Conservation (phyloP, 2,797 vertebrate genomes). For the Lepus townsendii region DNA sequence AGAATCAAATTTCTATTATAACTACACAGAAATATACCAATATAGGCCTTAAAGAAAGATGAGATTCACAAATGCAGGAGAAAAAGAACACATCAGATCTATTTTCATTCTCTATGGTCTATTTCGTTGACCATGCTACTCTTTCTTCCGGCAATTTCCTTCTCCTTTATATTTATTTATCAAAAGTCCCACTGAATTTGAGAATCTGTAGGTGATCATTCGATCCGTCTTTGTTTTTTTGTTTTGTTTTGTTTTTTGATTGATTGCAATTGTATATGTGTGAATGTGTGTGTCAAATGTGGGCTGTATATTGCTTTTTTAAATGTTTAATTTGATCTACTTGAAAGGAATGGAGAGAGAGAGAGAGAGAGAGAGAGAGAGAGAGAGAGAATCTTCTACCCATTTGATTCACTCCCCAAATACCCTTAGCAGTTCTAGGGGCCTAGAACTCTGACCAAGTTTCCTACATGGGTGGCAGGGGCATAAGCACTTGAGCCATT, state of each 20-base stretch:
- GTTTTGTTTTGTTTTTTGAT: not conserved
- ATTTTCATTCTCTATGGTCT: not conserved
- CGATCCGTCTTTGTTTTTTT: constrained; percentile 5
- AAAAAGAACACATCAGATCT: not conserved
- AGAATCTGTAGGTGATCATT: not conserved
- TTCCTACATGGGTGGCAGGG: too few relatives aligned
- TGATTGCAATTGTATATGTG: not conserved
- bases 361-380: too few relatives aligned
- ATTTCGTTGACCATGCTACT: not conserved
- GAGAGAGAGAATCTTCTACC: too few relatives aligned
- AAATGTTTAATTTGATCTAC: too few relatives aligned
- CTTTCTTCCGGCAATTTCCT: not conserved
- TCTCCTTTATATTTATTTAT: not conserved
- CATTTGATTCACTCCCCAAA: too few relatives aligned
- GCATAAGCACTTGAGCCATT: too few relatives aligned
- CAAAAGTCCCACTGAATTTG: not conserved
- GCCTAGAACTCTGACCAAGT: too few relatives aligned
- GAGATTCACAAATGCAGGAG: not conserved
- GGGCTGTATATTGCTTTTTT: not conserved
- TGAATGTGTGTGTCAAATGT: not conserved
- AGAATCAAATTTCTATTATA: too few relatives aligned
- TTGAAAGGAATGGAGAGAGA: too few relatives aligned
- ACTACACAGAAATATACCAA: too few relatives aligned
- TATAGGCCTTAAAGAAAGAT: not conserved
- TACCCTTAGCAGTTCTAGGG: too few relatives aligned